A percentile compares a stretch with the other conserved stretches of the same genome.
These are phyloP conservation scores for Xerus inauris DNA, from an alignment of 2,113 vertebrate species.

Conservation along the genomic window DNA sequence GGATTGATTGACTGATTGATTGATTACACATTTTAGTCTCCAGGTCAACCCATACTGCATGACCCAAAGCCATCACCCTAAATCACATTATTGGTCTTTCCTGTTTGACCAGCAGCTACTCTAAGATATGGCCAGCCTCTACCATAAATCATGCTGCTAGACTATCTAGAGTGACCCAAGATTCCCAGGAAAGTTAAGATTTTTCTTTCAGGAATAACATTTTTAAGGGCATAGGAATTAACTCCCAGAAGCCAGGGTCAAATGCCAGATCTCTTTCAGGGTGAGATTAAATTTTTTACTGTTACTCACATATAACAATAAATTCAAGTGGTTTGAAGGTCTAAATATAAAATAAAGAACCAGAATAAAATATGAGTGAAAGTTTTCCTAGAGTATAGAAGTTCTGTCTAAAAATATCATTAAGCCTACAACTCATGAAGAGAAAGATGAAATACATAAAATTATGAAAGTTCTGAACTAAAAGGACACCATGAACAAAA, in stretches of 20 bases:
- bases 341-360: slow-evolving; percentile 35
- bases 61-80: not conserved
- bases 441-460: not conserved
- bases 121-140: not conserved
- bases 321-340: not conserved
- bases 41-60: not conserved
- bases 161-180: not conserved
- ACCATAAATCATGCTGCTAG: not conserved
- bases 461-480: not conserved
- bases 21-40: not conserved
- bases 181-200: not conserved
- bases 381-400: not conserved
- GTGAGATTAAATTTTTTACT: slow-evolving; percentile 31
- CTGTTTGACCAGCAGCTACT: not conserved
- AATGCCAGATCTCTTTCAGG: not conserved
- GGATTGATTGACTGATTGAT: not conserved
- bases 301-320: not conserved
- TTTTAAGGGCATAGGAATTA: not conserved
- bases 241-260: not conserved
- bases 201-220: slow-evolving; percentile 6
- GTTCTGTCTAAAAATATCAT: not conserved
- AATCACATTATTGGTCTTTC: not conserved
- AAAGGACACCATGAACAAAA: not conserved
- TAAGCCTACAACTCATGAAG: not conserved
- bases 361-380: not conserved